Conservation (phyloP, 2,888 invertebrate genomes). For the Ethmia dodecea region DNA sequence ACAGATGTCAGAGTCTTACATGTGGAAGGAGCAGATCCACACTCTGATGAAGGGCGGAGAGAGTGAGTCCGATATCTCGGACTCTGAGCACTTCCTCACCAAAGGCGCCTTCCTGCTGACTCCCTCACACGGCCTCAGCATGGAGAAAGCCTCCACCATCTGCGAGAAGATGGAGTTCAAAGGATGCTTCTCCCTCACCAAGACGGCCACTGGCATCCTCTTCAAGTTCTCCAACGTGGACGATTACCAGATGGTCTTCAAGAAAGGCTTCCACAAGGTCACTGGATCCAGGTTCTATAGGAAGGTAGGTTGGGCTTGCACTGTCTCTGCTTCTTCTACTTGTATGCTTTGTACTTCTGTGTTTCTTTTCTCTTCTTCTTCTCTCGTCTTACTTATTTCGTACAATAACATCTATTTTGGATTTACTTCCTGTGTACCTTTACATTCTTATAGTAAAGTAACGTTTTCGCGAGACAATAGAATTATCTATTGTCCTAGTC, state of each 20-base stretch:
- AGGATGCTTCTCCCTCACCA: slow-evolving; percentile 90
- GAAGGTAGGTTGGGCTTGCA: slow-evolving; percentile 78
- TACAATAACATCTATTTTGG: not conserved
- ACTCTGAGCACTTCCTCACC: slow-evolving; percentile 86
- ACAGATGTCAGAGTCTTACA: slow-evolving; percentile 72
- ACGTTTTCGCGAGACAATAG: too few relatives aligned
- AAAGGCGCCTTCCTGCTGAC: slow-evolving; percentile 91
- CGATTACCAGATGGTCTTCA: slow-evolving; percentile 90
- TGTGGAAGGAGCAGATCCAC: slow-evolving; percentile 74
- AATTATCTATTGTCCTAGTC: too few relatives aligned
- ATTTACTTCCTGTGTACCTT: not conserved
- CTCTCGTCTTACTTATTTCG: not conserved
- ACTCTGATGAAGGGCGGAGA: slow-evolving; percentile 84
- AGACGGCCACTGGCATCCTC: slow-evolving; percentile 91
- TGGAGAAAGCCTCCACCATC: slow-evolving; percentile 90
- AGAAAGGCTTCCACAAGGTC: slow-evolving; percentile 92
- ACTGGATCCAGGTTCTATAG: slow-evolving; percentile 91
- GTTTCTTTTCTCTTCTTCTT: slow-evolving; percentile 13
- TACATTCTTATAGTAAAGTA: too few relatives aligned
- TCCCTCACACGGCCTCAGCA: slow-evolving; percentile 89
- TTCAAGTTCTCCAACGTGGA: slow-evolving; percentile 93
- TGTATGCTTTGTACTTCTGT: slow-evolving; percentile 10
- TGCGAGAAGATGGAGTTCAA: slow-evolving; percentile 94
- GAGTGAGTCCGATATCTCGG: slow-evolving; percentile 87
- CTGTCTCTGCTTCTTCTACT: slow-evolving; percentile 18